Conservation (phyloP, 1,140 invertebrate genomes). For the Drosophila oshimai region DNA sequence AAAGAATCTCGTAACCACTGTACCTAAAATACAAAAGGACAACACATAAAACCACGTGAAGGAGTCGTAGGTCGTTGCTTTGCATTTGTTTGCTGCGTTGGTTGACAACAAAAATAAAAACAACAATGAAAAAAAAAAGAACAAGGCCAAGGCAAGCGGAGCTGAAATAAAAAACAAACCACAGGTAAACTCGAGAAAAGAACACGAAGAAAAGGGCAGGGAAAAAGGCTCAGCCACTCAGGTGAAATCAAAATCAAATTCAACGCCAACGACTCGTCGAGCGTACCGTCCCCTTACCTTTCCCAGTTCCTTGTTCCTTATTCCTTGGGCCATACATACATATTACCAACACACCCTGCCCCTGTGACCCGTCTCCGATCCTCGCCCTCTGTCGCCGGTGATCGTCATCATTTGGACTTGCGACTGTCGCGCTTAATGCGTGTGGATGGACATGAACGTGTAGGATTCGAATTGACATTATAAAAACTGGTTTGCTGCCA, state of each 20-base stretch:
- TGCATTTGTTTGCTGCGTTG: conserved; percentile 47
- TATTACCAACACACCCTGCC: conserved; percentile 14
- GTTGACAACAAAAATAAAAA: conserved; percentile 61
- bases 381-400: not conserved
- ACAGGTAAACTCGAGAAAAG: conserved; percentile 15
- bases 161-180: not conserved
- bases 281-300: not conserved
- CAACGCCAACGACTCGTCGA: conserved; percentile 64
- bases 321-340: too few relatives aligned
- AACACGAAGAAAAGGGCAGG: conserved; percentile 3
- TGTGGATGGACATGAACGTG: conserved; percentile 79
- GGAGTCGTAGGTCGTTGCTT: conserved; percentile 64
- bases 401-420: conserved; percentile 77
- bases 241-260: conserved; percentile 82
- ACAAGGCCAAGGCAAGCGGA: conserved; percentile 17
- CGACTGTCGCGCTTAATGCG: conserved; percentile 79
- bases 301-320: conserved; percentile 4
- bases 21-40: conserved; percentile 8
- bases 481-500: conserved; percentile 78
- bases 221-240: conserved; percentile 57
- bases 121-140: not conserved
- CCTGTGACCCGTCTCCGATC: conserved; percentile 12
- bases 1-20: not conserved
- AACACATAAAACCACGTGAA: conserved; percentile 20
- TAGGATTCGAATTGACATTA: conserved; percentile 80